Evolutionary conservation across 1,140 invertebrate genomes (phyloP), one percentile per base, ranked within the genome.

Genomic region (Drosophila erecta): DNA sequence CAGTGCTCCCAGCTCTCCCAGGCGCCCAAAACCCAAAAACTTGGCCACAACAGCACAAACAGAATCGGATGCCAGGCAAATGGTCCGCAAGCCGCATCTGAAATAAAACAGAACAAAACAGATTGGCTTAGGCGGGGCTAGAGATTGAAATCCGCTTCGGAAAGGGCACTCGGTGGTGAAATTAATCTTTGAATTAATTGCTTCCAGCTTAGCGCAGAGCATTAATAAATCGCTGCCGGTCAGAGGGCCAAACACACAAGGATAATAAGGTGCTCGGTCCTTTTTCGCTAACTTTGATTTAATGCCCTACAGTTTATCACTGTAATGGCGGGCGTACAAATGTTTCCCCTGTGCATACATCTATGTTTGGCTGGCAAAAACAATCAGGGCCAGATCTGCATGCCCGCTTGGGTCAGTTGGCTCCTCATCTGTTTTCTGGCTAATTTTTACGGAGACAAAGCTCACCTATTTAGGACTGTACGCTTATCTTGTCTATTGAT

Each of bases 131-230:
- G 62, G 14, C 15, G 22, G 55, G 54, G 59, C 30, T 46, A 44
- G 64, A 83, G 72, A 86, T 87, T 78, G 69, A 78, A 64, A 67
- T 76, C 65, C 30, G 77, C 12, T 69, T 56, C 40, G 54, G 77
- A 47, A 50, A 70, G 72, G 79, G 79, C 73, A 87, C 81, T 79
- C 87, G 69, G 70, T 77, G 87, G 87, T 80, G 53, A 86, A 87
- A 90, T 90, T 90, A 90, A 90, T 90, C 87, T 90, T 80, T 75
- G 87, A 77, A 90, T 90, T 90, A 90, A 90, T 90, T 90, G 87
- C 87, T 83, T 77, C 69, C 62, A 90, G 79, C 87, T 90, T 80
- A 90, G 79, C 81, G 70, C 83, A 87, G 76, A 87, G 76, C 87
- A 87, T 90, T 90, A 90, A 90, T 87, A 90, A 80, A 81, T 90